Evolutionary conservation across 1,140 invertebrate genomes (phyloP).

Genomic region (Aporrectodea caliginosa): DNA sequence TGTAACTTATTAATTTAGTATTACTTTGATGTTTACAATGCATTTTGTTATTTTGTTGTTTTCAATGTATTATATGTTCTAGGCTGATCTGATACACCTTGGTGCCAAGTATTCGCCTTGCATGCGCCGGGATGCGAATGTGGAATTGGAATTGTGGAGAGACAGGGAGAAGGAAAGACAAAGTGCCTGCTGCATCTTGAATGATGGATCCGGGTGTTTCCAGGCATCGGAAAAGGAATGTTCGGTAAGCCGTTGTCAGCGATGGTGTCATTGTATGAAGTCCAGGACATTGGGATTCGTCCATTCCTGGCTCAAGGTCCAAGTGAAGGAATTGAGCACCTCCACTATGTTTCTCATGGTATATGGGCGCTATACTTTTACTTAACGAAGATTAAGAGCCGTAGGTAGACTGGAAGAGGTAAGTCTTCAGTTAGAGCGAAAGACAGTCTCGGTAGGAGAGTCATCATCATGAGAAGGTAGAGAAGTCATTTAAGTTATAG

Average conservation of each 20-base stretch:
- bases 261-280: slow-evolving; percentile 58
- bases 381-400: background rate
- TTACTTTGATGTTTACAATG: background rate
- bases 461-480: too few relatives aligned
- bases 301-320: slow-evolving; percentile 92
- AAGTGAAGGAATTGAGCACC: slow-evolving; percentile 74
- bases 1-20: background rate
- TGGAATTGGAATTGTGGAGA: slow-evolving; percentile 76
- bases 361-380: background rate
- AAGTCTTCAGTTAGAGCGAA: too few relatives aligned
- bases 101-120: slow-evolving; percentile 98
- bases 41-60: background rate
- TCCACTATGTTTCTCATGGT: background rate
- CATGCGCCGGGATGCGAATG: slow-evolving; percentile 88
- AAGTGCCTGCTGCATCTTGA: slow-evolving; percentile 51
- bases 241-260: slow-evolving; percentile 60
- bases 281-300: slow-evolving; percentile 76
- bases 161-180: slow-evolving; percentile 41
- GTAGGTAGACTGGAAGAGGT: too few relatives aligned
- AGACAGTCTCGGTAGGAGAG: too few relatives aligned
- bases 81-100: slow-evolving; percentile 93
- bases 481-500: too few relatives aligned
- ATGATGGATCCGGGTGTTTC: slow-evolving; percentile 93
- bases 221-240: slow-evolving; percentile 93
- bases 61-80: slow-evolving; percentile 31